Conservation (phyloP, 2,888 invertebrate species). For the Gnatocerus cornutus region DNA sequence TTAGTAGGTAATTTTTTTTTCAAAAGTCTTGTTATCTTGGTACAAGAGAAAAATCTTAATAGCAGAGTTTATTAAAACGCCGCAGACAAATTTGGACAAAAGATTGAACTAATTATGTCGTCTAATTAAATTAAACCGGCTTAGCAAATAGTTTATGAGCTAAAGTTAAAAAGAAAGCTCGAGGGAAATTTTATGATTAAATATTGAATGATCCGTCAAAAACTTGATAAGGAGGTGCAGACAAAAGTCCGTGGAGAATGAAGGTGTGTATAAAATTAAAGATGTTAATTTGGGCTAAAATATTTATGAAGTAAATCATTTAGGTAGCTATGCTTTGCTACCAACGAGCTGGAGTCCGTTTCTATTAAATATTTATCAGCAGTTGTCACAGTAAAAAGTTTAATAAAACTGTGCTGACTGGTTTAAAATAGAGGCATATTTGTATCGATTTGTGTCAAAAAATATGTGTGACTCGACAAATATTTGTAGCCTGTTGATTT, state of each 20-base stretch:
- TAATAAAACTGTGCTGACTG: background rate
- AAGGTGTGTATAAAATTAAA: background rate
- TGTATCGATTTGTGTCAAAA: too few relatives aligned
- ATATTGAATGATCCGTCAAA: slow-evolving; percentile 29
- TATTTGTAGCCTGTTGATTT: too few relatives aligned
- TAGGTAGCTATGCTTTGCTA: background rate
- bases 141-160: slow-evolving; percentile 34
- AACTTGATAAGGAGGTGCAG: slow-evolving; percentile 8
- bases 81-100: slow-evolving; percentile 22
- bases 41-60: too few relatives aligned
- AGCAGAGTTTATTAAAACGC: slow-evolving; percentile 22
- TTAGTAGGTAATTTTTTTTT: too few relatives aligned
- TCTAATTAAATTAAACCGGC: slow-evolving; percentile 36
- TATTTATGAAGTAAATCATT: slow-evolving; percentile 4
- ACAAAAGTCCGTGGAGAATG: background rate
- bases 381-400: background rate
- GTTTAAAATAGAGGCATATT: too few relatives aligned
- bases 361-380: background rate
- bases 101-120: slow-evolving; percentile 34
- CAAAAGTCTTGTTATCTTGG: too few relatives aligned
- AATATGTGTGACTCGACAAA: too few relatives aligned
- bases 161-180: slow-evolving; percentile 28
- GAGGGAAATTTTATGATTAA: slow-evolving; percentile 39
- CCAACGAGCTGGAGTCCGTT: background rate
- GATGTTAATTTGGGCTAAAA: background rate